These are phyloP conservation scores for Himalopsyche tibetana DNA, from an alignment of 2,888 invertebrate genomes.

Conservation along the genomic window DNA sequence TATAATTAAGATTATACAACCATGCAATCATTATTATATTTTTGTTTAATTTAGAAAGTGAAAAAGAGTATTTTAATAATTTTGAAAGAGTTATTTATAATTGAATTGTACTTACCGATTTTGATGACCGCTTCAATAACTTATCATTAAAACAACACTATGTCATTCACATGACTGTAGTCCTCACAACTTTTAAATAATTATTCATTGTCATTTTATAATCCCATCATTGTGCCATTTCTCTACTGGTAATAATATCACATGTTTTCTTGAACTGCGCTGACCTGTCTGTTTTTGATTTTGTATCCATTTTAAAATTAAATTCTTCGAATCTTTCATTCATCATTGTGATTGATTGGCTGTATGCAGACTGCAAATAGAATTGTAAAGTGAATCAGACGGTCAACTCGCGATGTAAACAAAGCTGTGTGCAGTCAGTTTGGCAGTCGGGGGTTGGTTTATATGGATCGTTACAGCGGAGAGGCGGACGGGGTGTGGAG, in stretches of 20 bases:
- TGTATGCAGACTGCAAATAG: background rate
- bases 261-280: constrained; percentile 8
- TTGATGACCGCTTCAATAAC: background rate
- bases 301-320: constrained; percentile 10
- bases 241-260: constrained; percentile 26
- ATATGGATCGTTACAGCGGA: constrained; percentile 30
- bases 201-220: constrained; percentile 16
- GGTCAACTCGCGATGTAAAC: constrained; percentile 13
- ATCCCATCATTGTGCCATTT: constrained; percentile 11
- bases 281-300: background rate
- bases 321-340: background rate
- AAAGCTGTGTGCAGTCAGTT: constrained; percentile 7
- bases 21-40: no score
- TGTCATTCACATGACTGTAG: background rate
- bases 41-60: no score
- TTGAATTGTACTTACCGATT: background rate
- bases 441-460: constrained; percentile 4
- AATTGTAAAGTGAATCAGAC: background rate
- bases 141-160: constrained; percentile 23
- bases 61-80: no score
- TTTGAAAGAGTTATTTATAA: background rate
- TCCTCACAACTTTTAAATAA: background rate
- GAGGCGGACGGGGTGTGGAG: background rate
- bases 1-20: no score
- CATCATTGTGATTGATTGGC: background rate